These are phyloP conservation scores for Chascanopsetta lugubris DNA, from an alignment of 2,113 vertebrate species.

Conservation along the genomic window DNA sequence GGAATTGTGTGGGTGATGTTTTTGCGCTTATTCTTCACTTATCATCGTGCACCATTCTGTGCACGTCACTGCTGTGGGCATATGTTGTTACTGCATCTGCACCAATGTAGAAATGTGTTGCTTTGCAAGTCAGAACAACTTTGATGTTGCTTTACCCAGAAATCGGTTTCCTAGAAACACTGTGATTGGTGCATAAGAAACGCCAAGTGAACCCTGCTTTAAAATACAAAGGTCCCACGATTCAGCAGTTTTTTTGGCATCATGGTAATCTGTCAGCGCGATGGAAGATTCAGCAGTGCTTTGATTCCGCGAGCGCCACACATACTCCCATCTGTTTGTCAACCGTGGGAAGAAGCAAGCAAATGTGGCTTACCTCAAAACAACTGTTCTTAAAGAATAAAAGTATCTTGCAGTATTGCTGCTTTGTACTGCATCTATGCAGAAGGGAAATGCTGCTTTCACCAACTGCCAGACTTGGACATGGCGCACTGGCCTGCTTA, in stretches of 20 bases:
- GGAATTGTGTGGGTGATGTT: not conserved
- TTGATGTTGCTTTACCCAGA: constrained; percentile 61
- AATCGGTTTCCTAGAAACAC: constrained; percentile 61
- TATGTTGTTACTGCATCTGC: constrained; percentile 19
- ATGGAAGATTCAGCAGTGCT: constrained; percentile 48
- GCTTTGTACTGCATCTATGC: constrained; percentile 33
- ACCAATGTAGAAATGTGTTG: constrained; percentile 21
- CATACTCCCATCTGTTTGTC: constrained; percentile 54
- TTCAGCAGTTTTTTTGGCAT: constrained; percentile 62
- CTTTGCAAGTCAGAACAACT: constrained; percentile 44
- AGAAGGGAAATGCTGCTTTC: not conserved
- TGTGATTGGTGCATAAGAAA: constrained; percentile 63
- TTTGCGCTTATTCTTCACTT: not conserved
- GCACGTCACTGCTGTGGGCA: constrained; percentile 3
- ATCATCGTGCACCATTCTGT: not conserved
- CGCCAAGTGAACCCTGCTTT: constrained; percentile 44
- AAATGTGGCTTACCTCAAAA: constrained; percentile 58
- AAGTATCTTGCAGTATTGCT: constrained; percentile 31
- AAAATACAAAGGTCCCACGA: constrained; percentile 47
- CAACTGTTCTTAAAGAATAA: constrained; percentile 54
- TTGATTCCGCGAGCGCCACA: constrained; percentile 53
- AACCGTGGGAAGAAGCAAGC: constrained; percentile 49
- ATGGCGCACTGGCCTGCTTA: constrained; percentile 48
- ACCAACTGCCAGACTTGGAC: constrained; percentile 17
- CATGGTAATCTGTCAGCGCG: constrained; percentile 42